A percentile compares a stretch with the other conserved stretches of the same genome.
These are phyloP conservation scores for Wiebesia pumilae DNA, from an alignment of 1,140 invertebrate genomes.

Conservation along the genomic window DNA sequence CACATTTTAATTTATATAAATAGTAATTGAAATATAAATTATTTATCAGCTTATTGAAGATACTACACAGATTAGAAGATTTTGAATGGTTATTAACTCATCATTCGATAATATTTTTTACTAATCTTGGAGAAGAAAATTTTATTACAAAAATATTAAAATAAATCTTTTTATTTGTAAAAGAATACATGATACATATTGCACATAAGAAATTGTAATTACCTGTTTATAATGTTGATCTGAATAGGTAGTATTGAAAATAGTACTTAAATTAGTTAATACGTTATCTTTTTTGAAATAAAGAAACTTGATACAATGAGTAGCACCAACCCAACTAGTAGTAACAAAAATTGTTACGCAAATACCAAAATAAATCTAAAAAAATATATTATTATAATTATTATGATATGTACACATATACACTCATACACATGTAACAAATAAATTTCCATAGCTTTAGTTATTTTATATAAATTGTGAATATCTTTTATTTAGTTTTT, in stretches of 20 bases:
- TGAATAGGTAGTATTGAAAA: constrained; percentile 60
- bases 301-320: constrained; percentile 91
- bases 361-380: constrained; percentile 90
- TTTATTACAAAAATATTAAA: too few relatives aligned
- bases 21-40: too few relatives aligned
- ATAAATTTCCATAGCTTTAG: not conserved
- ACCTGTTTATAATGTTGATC: constrained; percentile 73
- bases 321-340: constrained; percentile 91
- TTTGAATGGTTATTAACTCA: too few relatives aligned
- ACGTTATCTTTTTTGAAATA: constrained; percentile 78
- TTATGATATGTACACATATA: not conserved
- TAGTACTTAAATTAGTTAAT: not conserved
- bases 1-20: too few relatives aligned
- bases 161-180: not conserved
- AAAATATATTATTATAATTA: constrained; percentile 40
- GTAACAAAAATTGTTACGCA: constrained; percentile 89
- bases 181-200: too few relatives aligned
- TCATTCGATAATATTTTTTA: too few relatives aligned
- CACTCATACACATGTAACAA: not conserved
- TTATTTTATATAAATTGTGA: too few relatives aligned
- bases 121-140: too few relatives aligned
- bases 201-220: constrained; percentile 30
- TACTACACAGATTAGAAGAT: too few relatives aligned
- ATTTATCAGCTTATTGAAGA: too few relatives aligned
- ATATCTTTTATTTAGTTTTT: too few relatives aligned